phyloP scores from a whole-genome alignment of 1,140 invertebrate species.

The Formica selysi region DNA sequence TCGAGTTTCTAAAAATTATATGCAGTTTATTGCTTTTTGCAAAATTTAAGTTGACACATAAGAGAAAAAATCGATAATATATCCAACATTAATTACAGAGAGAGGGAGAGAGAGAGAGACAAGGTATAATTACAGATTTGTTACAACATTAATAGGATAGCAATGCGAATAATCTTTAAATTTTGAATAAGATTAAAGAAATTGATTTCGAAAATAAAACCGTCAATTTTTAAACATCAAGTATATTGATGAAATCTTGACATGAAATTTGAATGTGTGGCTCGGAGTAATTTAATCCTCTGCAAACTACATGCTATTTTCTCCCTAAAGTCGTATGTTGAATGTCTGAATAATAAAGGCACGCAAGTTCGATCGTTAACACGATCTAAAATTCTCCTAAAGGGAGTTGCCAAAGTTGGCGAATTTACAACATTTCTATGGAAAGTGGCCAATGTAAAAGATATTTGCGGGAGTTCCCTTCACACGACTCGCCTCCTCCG shows the following conservation, averaged over 20 bases:
- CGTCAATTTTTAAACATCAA: neutral
- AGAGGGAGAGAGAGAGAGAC: too few relatives aligned
- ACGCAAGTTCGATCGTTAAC: conserved; percentile 59
- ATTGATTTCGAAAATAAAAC: neutral
- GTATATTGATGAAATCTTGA: neutral
- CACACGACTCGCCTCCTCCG: neutral
- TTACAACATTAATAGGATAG: neutral
- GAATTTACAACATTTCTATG: conserved; percentile 64
- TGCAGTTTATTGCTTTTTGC: neutral
- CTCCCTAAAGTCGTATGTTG: conserved; percentile 32
- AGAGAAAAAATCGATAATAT: neutral
- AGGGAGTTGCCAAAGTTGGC: conserved; percentile 56
- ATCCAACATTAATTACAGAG: too few relatives aligned
- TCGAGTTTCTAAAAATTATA: neutral
- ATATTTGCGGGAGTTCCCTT: conserved; percentile 47
- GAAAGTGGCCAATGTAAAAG: conserved; percentile 64
- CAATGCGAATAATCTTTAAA: neutral
- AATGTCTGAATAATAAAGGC: conserved; percentile 56
- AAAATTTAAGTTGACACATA: too few relatives aligned
- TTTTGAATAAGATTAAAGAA: neutral
- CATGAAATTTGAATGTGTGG: conserved; percentile 9
- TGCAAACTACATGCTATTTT: conserved; percentile 25
- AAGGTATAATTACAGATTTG: neutral
- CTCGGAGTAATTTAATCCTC: neutral
- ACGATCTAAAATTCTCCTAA: conserved; percentile 50